Evolutionary conservation across 2,113 vertebrate species (phyloP).

Genomic region (Tricholaema leucomelas): DNA sequence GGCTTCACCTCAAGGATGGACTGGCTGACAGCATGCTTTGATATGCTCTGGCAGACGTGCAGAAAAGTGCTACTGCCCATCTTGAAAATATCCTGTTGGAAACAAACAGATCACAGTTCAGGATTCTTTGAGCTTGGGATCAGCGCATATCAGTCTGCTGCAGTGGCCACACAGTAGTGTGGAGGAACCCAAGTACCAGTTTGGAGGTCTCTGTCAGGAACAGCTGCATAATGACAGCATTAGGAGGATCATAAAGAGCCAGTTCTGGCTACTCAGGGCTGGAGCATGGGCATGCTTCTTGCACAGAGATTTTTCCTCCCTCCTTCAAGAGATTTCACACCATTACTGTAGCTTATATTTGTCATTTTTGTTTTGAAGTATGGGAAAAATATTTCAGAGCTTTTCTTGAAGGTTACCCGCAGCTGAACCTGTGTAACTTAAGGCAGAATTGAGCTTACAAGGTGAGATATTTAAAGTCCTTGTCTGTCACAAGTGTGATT

Average conservation of each 20-base stretch:
- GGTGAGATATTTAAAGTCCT: neutral
- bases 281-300: accelerated
- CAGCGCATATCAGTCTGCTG: neutral
- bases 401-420: neutral
- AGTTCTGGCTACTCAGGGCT: neutral
- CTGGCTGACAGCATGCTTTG: neutral
- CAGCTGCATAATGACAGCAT: neutral
- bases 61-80: neutral
- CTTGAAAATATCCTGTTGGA: neutral
- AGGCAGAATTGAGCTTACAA: neutral
- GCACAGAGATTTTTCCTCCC: neutral
- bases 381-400: neutral
- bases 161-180: neutral
- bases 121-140: neutral
- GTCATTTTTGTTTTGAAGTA: neutral
- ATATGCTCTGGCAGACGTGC: neutral
- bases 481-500: neutral
- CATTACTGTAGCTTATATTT: neutral
- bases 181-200: neutral
- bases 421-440: neutral
- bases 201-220: neutral
- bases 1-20: neutral
- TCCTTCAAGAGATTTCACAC: neutral
- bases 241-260: neutral
- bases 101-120: neutral